These are phyloP conservation scores for Passer montanus DNA, from an alignment of 2,113 vertebrate genomes.

Conservation along the genomic window DNA sequence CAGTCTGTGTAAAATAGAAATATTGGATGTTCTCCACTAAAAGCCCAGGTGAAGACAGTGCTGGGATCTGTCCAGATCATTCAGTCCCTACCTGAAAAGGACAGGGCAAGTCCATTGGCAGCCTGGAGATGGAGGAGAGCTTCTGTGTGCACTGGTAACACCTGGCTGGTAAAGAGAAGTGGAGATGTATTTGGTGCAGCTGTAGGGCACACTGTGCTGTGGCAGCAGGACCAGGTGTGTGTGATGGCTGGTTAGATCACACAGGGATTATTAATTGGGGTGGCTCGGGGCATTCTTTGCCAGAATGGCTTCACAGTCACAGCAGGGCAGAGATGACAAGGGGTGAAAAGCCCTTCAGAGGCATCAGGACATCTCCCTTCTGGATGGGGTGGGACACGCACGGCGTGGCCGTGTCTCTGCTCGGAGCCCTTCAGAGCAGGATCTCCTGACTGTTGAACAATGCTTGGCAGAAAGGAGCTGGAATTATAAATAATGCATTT, in stretches of 20 bases:
- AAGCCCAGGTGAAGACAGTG: neutral
- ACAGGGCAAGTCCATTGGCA: neutral
- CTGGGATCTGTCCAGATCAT: neutral
- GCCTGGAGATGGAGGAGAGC: neutral
- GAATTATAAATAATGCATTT: constrained; percentile 84
- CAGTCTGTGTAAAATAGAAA: neutral
- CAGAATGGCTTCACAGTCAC: neutral
- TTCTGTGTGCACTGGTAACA: neutral
- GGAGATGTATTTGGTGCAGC: neutral
- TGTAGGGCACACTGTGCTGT: neutral
- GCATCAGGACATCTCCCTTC: neutral
- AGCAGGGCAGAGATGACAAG: neutral
- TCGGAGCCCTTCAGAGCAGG: neutral
- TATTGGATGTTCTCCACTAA: neutral
- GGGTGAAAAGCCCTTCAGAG: neutral
- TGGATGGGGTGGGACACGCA: neutral
- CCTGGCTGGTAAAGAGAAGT: neutral
- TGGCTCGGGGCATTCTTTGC: neutral
- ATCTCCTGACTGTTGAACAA: constrained; percentile 65
- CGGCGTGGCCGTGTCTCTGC: fast-evolving
- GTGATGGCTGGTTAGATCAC: neutral
- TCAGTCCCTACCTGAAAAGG: neutral
- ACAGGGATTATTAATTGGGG: neutral
- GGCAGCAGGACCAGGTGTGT: neutral
- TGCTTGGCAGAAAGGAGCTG: constrained; percentile 64